Percentiles rank a stretch among this genome's conserved stretches.
Conservation (phyloP, 2,797 vertebrate genomes). For the Liparis tanakae region DNA sequence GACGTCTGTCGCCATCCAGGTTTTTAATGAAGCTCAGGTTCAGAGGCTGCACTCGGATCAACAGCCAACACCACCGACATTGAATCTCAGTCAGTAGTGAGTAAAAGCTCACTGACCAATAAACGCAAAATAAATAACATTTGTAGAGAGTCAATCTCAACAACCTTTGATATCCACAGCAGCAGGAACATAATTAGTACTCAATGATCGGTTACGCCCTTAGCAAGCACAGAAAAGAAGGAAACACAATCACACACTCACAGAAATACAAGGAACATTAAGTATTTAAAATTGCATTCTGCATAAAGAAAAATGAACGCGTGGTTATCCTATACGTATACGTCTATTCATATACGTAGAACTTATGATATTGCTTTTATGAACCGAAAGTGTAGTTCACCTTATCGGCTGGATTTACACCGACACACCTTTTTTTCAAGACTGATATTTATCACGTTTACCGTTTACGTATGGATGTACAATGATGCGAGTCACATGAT, state of each 20-base stretch:
- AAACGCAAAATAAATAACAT: neutral
- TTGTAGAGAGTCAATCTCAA: too few species aligned
- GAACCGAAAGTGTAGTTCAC: neutral
- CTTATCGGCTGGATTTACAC: neutral
- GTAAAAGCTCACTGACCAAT: neutral
- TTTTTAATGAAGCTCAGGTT: neutral
- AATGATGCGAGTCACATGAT: neutral
- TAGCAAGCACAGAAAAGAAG: neutral
- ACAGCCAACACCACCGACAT: neutral
- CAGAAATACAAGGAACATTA: neutral
- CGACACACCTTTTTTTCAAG: neutral
- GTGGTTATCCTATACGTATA: too few species aligned
- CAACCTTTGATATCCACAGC: neutral
- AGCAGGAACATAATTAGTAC: too few species aligned
- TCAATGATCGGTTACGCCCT: neutral
- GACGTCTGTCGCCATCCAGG: neutral
- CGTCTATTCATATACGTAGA: too few species aligned
- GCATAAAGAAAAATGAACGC: neutral
- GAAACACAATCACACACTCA: neutral
- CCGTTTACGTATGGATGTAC: neutral
- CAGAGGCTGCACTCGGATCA: slow-evolving; percentile 15
- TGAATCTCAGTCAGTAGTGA: slow-evolving; percentile 16
- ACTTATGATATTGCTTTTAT: neutral
- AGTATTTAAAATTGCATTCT: neutral
- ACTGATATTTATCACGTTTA: neutral